These are phyloP conservation scores for Cercopithecus mona DNA, from an alignment of 2,113 vertebrate genomes.

Conservation along the genomic window DNA sequence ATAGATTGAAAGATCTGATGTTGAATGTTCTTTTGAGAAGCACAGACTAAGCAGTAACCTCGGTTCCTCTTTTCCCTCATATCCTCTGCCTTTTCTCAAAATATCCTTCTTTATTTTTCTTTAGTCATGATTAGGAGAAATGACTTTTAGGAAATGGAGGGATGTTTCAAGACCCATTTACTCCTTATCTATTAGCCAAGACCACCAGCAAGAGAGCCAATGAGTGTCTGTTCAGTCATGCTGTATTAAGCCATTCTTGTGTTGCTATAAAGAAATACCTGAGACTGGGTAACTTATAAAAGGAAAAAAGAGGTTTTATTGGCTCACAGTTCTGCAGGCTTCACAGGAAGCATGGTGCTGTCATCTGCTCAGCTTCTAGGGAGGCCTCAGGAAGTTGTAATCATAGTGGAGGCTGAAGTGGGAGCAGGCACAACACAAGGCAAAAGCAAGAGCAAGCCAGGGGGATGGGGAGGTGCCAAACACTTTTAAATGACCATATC, in stretches of 20 bases:
- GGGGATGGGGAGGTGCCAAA: too few species aligned
- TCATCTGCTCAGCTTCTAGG: too few species aligned
- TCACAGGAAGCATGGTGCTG: too few species aligned
- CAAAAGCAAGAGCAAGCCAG: too few species aligned
- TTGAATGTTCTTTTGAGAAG: background rate
- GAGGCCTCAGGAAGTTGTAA: too few species aligned
- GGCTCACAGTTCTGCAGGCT: too few species aligned
- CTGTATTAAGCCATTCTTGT: background rate
- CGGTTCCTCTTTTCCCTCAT: background rate
- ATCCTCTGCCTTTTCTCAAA: background rate
- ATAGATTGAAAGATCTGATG: background rate
- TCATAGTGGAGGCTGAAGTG: too few species aligned
- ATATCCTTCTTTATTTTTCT: background rate
- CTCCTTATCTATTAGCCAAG: background rate
- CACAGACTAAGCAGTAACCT: background rate
- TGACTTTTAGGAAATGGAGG: conserved; percentile 29
- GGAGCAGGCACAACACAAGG: too few species aligned
- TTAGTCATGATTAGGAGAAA: background rate
- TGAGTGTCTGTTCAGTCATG: background rate
- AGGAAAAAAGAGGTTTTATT: too few species aligned
- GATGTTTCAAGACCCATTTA: background rate
- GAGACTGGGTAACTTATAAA: too few species aligned
- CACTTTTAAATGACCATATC: too few species aligned
- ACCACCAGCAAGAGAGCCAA: background rate
- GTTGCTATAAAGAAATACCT: too few species aligned